Percentiles rank a stretch among this genome's conserved stretches.
Evolutionary conservation across 1,140 invertebrate genomes (phyloP).

Genomic region (Pseudachorutes palmiensis): DNA sequence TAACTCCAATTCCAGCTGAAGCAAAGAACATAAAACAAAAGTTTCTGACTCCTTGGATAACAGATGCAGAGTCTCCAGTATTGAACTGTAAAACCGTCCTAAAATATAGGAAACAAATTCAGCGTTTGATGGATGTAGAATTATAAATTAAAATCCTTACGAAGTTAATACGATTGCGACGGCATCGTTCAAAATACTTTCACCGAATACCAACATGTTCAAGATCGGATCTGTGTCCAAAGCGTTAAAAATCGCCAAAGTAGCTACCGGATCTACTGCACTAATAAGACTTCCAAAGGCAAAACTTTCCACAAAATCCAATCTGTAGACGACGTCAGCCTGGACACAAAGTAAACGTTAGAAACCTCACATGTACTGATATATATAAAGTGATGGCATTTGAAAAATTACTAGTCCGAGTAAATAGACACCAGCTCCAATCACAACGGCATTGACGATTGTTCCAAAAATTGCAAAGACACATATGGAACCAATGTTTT

Average conservation of each 20-base stretch:
- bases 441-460: slow-evolving; percentile 85
- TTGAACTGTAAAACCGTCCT: slow-evolving; percentile 57
- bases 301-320: slow-evolving; percentile 93
- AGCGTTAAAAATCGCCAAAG: slow-evolving; percentile 86
- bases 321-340: slow-evolving; percentile 68
- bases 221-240: slow-evolving; percentile 54
- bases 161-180: slow-evolving; percentile 95
- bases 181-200: slow-evolving; percentile 96
- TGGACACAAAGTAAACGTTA: slow-evolving; percentile 37
- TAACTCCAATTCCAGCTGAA: slow-evolving; percentile 91
- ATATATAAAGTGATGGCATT: no score
- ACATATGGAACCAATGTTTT: slow-evolving; percentile 62
- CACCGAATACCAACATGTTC: slow-evolving; percentile 63
- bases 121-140: slow-evolving; percentile 37
- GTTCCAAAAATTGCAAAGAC: slow-evolving; percentile 96
- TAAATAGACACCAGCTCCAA: slow-evolving; percentile 89
- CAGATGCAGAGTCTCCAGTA: slow-evolving; percentile 64
- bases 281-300: slow-evolving; percentile 96
- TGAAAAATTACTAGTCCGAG: slow-evolving; percentile 76
- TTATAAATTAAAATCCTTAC: slow-evolving; percentile 56
- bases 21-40: slow-evolving; percentile 98
- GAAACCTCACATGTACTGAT: no score
- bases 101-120: slow-evolving; percentile 11
- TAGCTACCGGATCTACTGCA: slow-evolving; percentile 97
- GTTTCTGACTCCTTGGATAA: slow-evolving; percentile 78